Conservation (phyloP, 2,888 invertebrate species). For the Stramonita haemastoma region DNA sequence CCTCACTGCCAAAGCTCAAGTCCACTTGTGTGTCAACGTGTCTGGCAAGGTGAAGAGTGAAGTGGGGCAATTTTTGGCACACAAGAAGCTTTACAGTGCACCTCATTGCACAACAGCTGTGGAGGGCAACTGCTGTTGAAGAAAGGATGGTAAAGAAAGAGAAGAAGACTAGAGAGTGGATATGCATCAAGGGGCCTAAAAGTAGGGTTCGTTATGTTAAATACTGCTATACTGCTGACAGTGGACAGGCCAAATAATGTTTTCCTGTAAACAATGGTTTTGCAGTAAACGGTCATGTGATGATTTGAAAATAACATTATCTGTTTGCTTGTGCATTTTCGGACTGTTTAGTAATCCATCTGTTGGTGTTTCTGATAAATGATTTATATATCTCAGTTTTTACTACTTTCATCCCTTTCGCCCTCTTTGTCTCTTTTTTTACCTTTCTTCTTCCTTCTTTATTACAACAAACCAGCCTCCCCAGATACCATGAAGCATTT, state of each 20-base stretch:
- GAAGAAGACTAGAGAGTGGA: background rate
- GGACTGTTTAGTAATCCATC: too few species aligned
- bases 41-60: background rate
- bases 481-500: too few species aligned
- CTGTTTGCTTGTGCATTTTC: too few species aligned
- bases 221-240: constrained; percentile 42
- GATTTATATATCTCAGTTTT: constrained; percentile 26
- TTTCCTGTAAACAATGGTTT: background rate
- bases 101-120: too few species aligned
- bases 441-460: background rate
- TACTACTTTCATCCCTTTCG: background rate
- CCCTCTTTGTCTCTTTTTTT: background rate
- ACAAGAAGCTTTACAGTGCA: too few species aligned
- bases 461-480: too few species aligned
- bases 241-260: constrained; percentile 44
- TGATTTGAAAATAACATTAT: constrained; percentile 10
- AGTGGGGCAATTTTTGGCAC: background rate
- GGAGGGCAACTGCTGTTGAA: background rate
- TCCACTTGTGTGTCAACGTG: too few species aligned
- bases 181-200: background rate
- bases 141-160: background rate
- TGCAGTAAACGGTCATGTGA: constrained; percentile 48
- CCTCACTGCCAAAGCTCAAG: background rate
- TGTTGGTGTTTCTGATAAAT: too few species aligned
- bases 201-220: constrained; percentile 47